These are phyloP conservation scores for Centropus bengalensis DNA, from an alignment of 2,113 vertebrate species.

Conservation along the genomic window DNA sequence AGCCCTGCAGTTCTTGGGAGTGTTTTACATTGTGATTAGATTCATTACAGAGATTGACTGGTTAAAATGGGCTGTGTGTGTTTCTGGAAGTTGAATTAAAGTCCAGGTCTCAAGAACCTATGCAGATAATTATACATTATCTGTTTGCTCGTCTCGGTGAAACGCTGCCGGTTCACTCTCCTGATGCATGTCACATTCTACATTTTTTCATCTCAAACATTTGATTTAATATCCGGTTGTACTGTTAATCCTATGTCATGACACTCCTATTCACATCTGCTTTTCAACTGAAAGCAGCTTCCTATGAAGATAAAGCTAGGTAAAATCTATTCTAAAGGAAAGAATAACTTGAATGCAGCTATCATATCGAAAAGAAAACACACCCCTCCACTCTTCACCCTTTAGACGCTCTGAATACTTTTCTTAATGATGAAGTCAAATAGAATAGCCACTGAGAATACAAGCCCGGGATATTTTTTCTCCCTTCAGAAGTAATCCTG, in stretches of 20 bases:
- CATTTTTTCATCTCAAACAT: constrained; percentile 95
- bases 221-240: constrained; percentile 94
- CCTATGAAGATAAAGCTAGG: constrained; percentile 98
- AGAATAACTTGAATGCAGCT: constrained; percentile 82
- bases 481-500: constrained; percentile 70
- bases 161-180: constrained; percentile 84
- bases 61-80: not conserved
- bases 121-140: constrained; percentile 41
- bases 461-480: constrained; percentile 26
- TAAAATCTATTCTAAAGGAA: constrained; percentile 95
- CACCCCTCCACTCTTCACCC: constrained; percentile 80
- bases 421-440: constrained; percentile 80
- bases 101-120: constrained; percentile 53
- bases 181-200: constrained; percentile 88
- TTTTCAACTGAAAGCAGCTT: constrained; percentile 94
- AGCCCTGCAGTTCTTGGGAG: not conserved
- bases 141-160: constrained; percentile 52
- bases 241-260: constrained; percentile 98
- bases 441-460: constrained; percentile 73
- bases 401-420: constrained; percentile 77
- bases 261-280: constrained; percentile 98
- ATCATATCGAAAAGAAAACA: constrained; percentile 86
- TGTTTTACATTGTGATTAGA: constrained; percentile 37
- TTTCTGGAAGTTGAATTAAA: constrained; percentile 55
- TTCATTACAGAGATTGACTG: constrained; percentile 14